These are phyloP conservation scores for Dicentrarchus labrax DNA, from an alignment of 2,113 vertebrate species.

Conservation along the genomic window DNA sequence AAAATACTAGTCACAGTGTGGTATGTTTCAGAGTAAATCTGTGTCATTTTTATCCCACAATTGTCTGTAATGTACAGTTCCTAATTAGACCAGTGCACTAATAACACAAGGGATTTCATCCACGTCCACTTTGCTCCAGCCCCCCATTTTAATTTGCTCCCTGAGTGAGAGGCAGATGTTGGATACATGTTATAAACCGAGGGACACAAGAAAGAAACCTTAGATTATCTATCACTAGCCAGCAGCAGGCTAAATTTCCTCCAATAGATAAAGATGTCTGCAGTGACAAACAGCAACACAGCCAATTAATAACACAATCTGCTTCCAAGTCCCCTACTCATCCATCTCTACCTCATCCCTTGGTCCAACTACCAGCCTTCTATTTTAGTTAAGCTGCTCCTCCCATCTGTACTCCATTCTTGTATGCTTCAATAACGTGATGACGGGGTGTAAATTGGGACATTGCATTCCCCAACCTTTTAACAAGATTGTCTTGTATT, in stretches of 20 bases:
- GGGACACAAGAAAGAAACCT: constrained; percentile 6
- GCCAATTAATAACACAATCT: constrained; percentile 70
- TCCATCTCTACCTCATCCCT: constrained; percentile 47
- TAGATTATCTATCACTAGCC: constrained; percentile 37
- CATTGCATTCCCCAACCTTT: not conserved
- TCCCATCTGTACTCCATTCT: constrained; percentile 2
- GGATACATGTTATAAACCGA: constrained; percentile 32
- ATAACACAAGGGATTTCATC: not conserved
- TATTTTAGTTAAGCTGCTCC: constrained; percentile 14
- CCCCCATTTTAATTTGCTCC: constrained; percentile 16
- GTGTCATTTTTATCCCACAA: not conserved
- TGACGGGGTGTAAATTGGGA: not conserved
- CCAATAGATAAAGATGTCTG: constrained; percentile 52
- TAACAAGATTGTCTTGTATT: constrained; percentile 30
- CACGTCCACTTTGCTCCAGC: not conserved
- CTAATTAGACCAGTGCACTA: not conserved
- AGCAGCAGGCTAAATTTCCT: constrained; percentile 22
- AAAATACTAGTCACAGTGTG: not conserved
- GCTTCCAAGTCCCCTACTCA: constrained; percentile 41
- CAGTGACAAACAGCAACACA: constrained; percentile 52
- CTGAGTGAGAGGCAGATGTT: constrained; percentile 40
- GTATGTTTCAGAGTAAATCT: not conserved
- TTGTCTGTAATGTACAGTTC: not conserved
- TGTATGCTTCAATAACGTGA: not conserved
- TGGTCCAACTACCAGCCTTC: constrained; percentile 6